Base-by-base conservation (phyloP, 2,888 invertebrate species). In the Ganaspis brasiliensis region DNA sequence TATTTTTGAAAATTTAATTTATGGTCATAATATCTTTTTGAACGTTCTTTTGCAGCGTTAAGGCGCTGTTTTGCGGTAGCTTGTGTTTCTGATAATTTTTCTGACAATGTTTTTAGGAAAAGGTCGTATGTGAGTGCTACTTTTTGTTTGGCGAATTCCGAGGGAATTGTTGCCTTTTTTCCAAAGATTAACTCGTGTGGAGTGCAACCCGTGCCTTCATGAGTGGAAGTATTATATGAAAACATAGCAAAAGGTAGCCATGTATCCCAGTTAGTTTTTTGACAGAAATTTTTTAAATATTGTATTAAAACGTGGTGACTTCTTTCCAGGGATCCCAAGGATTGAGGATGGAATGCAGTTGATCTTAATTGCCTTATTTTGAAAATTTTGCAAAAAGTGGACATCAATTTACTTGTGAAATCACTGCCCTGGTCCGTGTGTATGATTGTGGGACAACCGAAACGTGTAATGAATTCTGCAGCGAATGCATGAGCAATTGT, bases 311-410 rank as follows among this genome's bases (percentile, higher is more conserved):
- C 52, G 16, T 52, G 52, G 9, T 52, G 52, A 9, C 52, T 52
- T 16, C 52, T 52, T 52, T 52, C 52, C 6, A 52, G 16, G 9
- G 52, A 52, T 5, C 52, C 52, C n/a, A n/a, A n/a, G n/a, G 52
- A 52, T 6, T 52, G 52, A 2, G 52, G 52, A 19, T 52, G 52
- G 52, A 52, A 52, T 6, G 52, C 52, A 8, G 52, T 52, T 0
- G 52, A 52, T 10, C 52, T 24, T 8, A 74, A 1, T 55, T 67
- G 57, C 12, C 40, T 24, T 0, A 73, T 73, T 59, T 19, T 52
- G 16, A 52, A 52, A 19, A 52, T 31, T 31, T 31, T 31, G 2
- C 31, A 31, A 6, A 31, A 31, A 6, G 6, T 31, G 3, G 31
- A 2, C 31, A 31, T 31, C 3, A 31, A 4, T 31, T 31, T 2